A percentile compares a stretch with the other conserved stretches of the same genome.
Evolutionary conservation across 2,888 invertebrate species (phyloP).

Genomic region (Limnephilus lunatus): DNA sequence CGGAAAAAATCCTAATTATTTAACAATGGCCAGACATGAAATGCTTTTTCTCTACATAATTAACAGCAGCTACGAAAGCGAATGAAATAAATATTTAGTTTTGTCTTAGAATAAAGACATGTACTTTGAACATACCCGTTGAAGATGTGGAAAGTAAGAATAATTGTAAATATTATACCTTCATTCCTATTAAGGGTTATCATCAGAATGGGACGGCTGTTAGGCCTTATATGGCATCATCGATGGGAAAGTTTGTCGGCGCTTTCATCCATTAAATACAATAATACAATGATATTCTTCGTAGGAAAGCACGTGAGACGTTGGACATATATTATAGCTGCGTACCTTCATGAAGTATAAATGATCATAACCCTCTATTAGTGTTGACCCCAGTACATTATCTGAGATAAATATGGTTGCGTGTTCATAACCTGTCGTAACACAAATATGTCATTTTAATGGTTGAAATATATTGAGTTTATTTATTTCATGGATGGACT

Average conservation of each 20-base stretch:
- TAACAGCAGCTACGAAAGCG: background rate
- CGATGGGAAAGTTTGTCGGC: conserved; percentile 2
- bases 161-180: background rate
- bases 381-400: background rate
- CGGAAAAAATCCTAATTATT: too few relatives aligned
- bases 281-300: background rate
- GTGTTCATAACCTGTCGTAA: background rate
- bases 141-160: background rate
- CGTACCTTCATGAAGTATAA: background rate
- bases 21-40: too few relatives aligned
- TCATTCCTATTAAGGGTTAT: background rate
- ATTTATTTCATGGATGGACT: too few relatives aligned
- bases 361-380: background rate
- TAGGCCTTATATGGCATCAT: background rate
- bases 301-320: background rate
- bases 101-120: background rate
- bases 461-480: too few relatives aligned
- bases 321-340: background rate
- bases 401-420: background rate
- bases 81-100: background rate
- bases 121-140: background rate
- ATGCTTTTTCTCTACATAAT: too few relatives aligned
- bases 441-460: background rate
- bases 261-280: background rate
- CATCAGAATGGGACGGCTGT: background rate